Conservation (phyloP, 1,140 invertebrate genomes). For the Diprion similis region DNA sequence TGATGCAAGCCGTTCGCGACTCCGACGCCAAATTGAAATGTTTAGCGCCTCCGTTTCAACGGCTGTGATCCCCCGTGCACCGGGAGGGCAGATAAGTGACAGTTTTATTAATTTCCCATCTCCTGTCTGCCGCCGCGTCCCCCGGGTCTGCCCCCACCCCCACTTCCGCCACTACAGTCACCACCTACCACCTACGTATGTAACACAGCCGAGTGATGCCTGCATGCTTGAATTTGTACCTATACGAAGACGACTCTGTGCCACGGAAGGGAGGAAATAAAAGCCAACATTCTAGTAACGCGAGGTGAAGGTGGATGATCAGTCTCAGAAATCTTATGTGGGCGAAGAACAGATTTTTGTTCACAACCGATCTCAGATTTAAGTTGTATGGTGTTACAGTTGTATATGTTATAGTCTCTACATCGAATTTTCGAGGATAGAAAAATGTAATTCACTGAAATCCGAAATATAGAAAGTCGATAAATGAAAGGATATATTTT, state of each 20-base stretch:
- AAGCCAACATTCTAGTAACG: slow-evolving; percentile 10
- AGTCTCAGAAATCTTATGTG: too few relatives aligned
- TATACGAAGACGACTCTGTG: slow-evolving; percentile 6
- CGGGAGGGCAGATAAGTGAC: slow-evolving; percentile 68
- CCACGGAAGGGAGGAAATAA: slow-evolving; percentile 17
- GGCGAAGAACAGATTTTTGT: too few relatives aligned
- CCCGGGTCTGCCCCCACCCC: slow-evolving; percentile 34
- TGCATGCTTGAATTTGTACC: slow-evolving; percentile 21
- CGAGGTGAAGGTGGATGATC: neutral
- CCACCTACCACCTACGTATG: slow-evolving; percentile 18
- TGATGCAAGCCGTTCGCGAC: slow-evolving; percentile 23
- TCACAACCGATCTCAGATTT: too few relatives aligned
- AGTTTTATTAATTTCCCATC: slow-evolving; percentile 78
- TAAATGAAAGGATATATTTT: too few relatives aligned
- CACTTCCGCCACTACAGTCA: slow-evolving; percentile 31
- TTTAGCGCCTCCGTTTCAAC: slow-evolving; percentile 53
- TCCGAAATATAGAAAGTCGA: too few relatives aligned
- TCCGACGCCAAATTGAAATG: slow-evolving; percentile 57
- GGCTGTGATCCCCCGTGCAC: slow-evolving; percentile 41
- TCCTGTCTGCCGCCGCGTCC: slow-evolving; percentile 52
- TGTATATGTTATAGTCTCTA: too few relatives aligned
- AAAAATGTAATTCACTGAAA: too few relatives aligned
- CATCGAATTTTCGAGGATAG: too few relatives aligned
- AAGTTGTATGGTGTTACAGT: too few relatives aligned
- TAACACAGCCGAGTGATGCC: slow-evolving; percentile 30